Evolutionary conservation across 2,888 invertebrate species (phyloP).

Genomic region (Lycophotia porphyrea): DNA sequence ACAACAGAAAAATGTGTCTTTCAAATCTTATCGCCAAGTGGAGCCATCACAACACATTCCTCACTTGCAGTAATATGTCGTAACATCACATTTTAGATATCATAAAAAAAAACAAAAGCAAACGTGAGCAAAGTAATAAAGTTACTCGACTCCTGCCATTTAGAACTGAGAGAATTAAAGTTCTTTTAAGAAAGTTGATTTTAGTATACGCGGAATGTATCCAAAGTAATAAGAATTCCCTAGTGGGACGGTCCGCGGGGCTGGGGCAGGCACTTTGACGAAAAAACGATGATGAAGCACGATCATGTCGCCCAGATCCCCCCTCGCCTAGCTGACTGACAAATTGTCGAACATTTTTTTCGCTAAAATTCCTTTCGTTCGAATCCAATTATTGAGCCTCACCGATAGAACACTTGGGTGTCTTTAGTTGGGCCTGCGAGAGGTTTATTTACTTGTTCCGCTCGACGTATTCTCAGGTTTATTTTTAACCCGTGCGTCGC

Average conservation of each 20-base stretch:
- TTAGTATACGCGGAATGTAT: slow-evolving; percentile 82
- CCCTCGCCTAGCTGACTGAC: slow-evolving; percentile 81
- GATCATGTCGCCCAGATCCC: slow-evolving; percentile 81
- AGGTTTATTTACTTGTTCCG: slow-evolving; percentile 76
- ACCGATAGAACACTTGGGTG: slow-evolving; percentile 76
- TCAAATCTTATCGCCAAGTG: slow-evolving; percentile 72
- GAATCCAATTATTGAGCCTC: slow-evolving; percentile 85
- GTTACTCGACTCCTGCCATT: slow-evolving; percentile 84
- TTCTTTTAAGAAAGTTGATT: slow-evolving; percentile 83
- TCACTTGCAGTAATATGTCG: slow-evolving; percentile 79
- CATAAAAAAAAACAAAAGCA: slow-evolving; percentile 85
- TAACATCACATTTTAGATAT: slow-evolving; percentile 82
- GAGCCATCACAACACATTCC: slow-evolving; percentile 76
- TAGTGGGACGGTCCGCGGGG: slow-evolving; percentile 74
- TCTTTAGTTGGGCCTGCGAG: slow-evolving; percentile 71
- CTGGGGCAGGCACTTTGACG: slow-evolving; percentile 79
- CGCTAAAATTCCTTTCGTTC: slow-evolving; percentile 83
- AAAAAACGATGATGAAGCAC: slow-evolving; percentile 88
- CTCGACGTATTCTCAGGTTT: slow-evolving; percentile 68
- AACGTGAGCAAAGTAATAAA: slow-evolving; percentile 84
- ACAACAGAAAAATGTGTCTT: slow-evolving; percentile 48
- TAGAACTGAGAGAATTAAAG: slow-evolving; percentile 85
- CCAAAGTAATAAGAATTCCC: slow-evolving; percentile 85
- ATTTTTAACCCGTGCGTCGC: slow-evolving; percentile 69
- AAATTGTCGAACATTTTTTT: slow-evolving; percentile 87